These are phyloP conservation scores for Drosophila hamatofila DNA, from an alignment of 2,888 invertebrate species.

Conservation along the genomic window DNA sequence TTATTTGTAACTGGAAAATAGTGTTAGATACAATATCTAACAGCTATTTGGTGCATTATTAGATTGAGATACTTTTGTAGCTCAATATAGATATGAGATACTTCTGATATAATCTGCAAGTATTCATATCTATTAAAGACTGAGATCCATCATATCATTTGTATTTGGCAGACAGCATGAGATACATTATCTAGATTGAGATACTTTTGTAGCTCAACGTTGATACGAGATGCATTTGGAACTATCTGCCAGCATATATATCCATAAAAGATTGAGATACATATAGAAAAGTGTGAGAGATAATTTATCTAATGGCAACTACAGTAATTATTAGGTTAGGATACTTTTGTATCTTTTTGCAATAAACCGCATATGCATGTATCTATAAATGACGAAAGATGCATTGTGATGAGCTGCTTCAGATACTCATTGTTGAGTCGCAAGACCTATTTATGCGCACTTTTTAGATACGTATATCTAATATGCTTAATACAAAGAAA, in stretches of 20 bases:
- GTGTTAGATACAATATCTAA: background rate
- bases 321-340: background rate
- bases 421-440: background rate
- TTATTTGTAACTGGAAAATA: background rate
- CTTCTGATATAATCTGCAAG: background rate
- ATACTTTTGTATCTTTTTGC: background rate
- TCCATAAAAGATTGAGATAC: no score
- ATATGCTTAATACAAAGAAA: background rate
- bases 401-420: no score
- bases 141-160: background rate
- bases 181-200: no score
- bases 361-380: no score
- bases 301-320: background rate
- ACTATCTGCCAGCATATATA: no score
- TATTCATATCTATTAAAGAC: background rate
- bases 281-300: background rate
- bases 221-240: no score
- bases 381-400: no score
- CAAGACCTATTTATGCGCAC: background rate
- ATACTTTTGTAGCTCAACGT: no score
- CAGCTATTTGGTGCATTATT: background rate
- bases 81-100: background rate
- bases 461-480: background rate
- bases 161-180: background rate
- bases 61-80: background rate